Evolutionary conservation across 1,140 invertebrate genomes (phyloP).

Genomic region (Drosophila lowei): DNA sequence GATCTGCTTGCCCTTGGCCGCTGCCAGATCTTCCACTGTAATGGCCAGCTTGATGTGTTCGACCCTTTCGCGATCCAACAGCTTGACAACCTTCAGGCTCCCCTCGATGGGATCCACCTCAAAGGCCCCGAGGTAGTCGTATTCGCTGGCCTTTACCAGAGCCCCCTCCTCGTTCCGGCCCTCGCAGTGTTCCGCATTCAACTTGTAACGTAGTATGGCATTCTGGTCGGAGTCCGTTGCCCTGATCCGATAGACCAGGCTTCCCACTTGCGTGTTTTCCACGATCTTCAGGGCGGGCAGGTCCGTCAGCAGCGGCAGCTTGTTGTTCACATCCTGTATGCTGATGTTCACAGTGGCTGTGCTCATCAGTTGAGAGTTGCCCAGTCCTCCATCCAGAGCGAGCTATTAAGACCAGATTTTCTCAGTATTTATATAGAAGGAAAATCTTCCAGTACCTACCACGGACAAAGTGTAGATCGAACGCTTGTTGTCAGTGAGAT

Average conservation of each 20-base stretch:
- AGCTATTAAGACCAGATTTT: slow-evolving; percentile 67
- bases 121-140: slow-evolving; percentile 89
- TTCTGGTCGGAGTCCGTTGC: slow-evolving; percentile 91
- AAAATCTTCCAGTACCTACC: slow-evolving; percentile 75
- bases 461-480: slow-evolving; percentile 88
- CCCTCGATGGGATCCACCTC: slow-evolving; percentile 91
- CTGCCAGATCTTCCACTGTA: slow-evolving; percentile 92
- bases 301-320: slow-evolving; percentile 89
- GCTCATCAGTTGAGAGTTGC: slow-evolving; percentile 89
- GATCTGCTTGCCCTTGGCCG: slow-evolving; percentile 89
- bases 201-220: slow-evolving; percentile 89
- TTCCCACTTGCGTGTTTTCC: slow-evolving; percentile 91
- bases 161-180: slow-evolving; percentile 92
- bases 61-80: slow-evolving; percentile 92
- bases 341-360: slow-evolving; percentile 91
- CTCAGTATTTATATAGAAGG: background rate
- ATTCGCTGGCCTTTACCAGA: slow-evolving; percentile 88
- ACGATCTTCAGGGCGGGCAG: slow-evolving; percentile 85
- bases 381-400: slow-evolving; percentile 94
- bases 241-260: slow-evolving; percentile 87
- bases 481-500: slow-evolving; percentile 90
- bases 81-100: slow-evolving; percentile 86
- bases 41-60: slow-evolving; percentile 91
- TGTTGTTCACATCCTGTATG: slow-evolving; percentile 96
- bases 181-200: slow-evolving; percentile 88